Percentiles rank a stretch among this genome's conserved stretches.
Evolutionary conservation across 1,140 invertebrate species (phyloP).

Genomic region (Scylla paramamosain): DNA sequence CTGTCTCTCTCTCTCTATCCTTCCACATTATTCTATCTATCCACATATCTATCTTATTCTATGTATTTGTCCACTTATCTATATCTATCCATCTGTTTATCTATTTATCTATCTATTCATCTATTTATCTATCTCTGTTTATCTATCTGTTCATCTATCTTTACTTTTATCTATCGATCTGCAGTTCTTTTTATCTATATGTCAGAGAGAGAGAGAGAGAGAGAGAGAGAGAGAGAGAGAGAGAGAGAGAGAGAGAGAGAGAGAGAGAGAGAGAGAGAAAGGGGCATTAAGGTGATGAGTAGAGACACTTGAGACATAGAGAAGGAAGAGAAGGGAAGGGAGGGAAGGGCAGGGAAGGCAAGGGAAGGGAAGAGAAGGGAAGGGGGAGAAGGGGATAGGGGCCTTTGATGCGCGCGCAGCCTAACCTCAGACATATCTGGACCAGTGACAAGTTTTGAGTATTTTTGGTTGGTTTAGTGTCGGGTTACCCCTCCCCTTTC

Average conservation of each 20-base stretch:
- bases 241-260: neutral
- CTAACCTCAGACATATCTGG: neutral
- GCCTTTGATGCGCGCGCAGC: neutral
- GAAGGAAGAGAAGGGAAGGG: neutral
- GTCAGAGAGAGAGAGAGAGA: neutral
- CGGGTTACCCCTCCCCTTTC: constrained; percentile 14
- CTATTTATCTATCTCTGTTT: constrained; percentile 28
- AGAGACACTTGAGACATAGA: neutral
- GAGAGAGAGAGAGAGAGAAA: neutral
- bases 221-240: neutral
- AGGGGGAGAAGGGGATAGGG: neutral
- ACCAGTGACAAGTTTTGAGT: neutral
- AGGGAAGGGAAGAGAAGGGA: neutral
- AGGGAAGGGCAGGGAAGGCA: neutral
- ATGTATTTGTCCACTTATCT: neutral
- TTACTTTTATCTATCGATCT: constrained; percentile 4
- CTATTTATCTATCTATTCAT: neutral
- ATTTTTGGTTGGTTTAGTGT: neutral
- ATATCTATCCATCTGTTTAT: constrained; percentile 40
- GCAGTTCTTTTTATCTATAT: neutral
- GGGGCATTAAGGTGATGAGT: neutral
- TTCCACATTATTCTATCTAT: neutral
- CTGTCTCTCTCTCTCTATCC: neutral
- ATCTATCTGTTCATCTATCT: neutral
- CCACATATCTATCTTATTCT: constrained; percentile 29